A percentile compares a stretch with the other conserved stretches of the same genome.
phyloP scores from a whole-genome alignment of 2,113 vertebrate species.

The Podarcis cretensis region DNA sequence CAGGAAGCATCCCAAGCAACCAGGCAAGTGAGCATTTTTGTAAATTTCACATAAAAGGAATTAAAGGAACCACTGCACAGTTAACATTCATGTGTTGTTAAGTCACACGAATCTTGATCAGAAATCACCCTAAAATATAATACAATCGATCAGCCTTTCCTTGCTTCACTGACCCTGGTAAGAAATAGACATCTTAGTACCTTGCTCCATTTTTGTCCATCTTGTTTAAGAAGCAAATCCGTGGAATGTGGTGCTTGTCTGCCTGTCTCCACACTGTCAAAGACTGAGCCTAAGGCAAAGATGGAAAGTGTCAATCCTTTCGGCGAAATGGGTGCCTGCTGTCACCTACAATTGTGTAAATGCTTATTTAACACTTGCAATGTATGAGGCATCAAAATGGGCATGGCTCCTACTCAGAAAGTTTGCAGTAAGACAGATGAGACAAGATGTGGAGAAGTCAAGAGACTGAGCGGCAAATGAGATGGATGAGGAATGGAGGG shows the following conservation, averaged over 20 bases:
- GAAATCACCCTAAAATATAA: not conserved
- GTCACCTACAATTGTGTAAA: not conserved
- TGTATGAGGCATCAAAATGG: not conserved
- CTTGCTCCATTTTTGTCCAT: slow-evolving; percentile 95
- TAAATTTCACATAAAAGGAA: not conserved
- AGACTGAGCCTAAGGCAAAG: slow-evolving; percentile 88
- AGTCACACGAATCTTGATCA: not conserved
- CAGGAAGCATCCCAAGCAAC: not conserved
- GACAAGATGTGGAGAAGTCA: not conserved
- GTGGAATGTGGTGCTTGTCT: slow-evolving; percentile 91
- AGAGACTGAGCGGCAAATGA: not conserved
- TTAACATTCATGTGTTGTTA: not conserved
- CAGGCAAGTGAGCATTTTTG: not conserved
- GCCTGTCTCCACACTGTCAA: slow-evolving; percentile 97
- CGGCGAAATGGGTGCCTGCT: rapidly evolving
- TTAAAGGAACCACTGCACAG: not conserved
- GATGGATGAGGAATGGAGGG: not conserved
- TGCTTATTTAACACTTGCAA: rapidly evolving
- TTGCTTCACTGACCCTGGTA: not conserved
- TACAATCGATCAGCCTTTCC: not conserved
- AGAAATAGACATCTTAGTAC: slow-evolving; percentile 69
- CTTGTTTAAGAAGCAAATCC: slow-evolving; percentile 97
- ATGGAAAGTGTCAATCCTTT: not conserved
- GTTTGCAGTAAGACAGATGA: not conserved
- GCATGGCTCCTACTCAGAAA: not conserved